A percentile compares a stretch with the other conserved stretches of the same genome.
These are phyloP conservation scores for Lasioglossum leucozonium DNA, from an alignment of 2,888 invertebrate genomes.

Conservation along the genomic window DNA sequence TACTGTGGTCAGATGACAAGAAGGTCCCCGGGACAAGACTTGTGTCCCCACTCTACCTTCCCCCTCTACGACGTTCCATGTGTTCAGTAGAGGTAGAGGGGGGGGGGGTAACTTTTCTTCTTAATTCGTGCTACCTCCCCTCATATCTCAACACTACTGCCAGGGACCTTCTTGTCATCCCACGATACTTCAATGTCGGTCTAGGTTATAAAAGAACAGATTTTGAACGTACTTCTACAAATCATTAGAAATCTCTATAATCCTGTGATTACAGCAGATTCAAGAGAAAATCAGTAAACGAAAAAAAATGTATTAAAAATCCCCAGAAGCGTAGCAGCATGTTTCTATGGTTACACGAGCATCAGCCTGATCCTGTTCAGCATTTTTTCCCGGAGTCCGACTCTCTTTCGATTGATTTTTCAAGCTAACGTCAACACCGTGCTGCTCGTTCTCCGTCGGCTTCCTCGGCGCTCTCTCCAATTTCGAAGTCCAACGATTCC, in stretches of 20 bases:
- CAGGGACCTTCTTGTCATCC: too few relatives aligned
- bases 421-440: conserved; percentile 6
- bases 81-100: too few relatives aligned
- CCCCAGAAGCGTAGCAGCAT: not conserved
- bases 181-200: too few relatives aligned
- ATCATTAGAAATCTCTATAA: not conserved
- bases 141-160: too few relatives aligned
- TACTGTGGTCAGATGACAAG: too few relatives aligned
- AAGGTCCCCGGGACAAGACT: too few relatives aligned
- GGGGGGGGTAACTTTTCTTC: too few relatives aligned
- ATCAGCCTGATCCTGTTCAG: not conserved
- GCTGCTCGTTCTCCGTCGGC: conserved; percentile 1
- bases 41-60: too few relatives aligned
- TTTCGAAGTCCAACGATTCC: not conserved
- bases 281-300: not conserved
- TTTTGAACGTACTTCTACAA: not conserved
- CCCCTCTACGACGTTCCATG: too few relatives aligned
- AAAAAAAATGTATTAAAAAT: not conserved
- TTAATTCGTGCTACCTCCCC: too few relatives aligned
- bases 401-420: conserved; percentile 7
- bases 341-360: not conserved
- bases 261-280: not conserved
- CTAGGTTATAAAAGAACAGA: not conserved
- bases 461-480: not conserved
- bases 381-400: not conserved